Conservation (phyloP, 64 coral and sea anemone genomes). For the Porites lutea region DNA sequence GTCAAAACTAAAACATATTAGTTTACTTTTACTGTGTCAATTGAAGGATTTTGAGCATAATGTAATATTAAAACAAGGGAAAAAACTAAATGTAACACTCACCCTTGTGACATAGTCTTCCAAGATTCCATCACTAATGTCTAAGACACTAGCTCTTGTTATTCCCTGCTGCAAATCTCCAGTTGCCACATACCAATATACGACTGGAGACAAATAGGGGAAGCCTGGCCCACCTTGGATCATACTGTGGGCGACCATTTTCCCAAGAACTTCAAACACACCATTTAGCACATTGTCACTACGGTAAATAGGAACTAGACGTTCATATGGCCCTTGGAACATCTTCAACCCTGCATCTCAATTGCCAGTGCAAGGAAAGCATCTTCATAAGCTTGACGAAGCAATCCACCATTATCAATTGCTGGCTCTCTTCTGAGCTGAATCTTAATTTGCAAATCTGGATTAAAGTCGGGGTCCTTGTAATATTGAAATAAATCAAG, state of each 20-base stretch:
- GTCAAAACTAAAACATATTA: too few relatives aligned
- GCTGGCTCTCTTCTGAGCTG: slow-evolving; percentile 50
- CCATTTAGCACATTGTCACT: slow-evolving; percentile 57
- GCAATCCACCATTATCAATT: slow-evolving; percentile 57
- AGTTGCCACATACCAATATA: slow-evolving; percentile 45
- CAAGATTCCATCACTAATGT: slow-evolving; percentile 19
- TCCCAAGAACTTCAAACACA: slow-evolving; percentile 55
- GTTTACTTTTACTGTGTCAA: too few relatives aligned
- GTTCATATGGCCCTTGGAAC: slow-evolving; percentile 44
- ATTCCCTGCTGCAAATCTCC: slow-evolving; percentile 43
- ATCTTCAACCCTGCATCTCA: neutral
- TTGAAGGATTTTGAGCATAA: too few relatives aligned
- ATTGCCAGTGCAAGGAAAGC: slow-evolving; percentile 31
- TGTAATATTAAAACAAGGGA: too few relatives aligned
- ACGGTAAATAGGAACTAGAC: slow-evolving; percentile 55
- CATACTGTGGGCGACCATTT: slow-evolving; percentile 62
- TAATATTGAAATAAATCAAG: slow-evolving; percentile 42
- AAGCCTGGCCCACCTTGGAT: slow-evolving; percentile 58
- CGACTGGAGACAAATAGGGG: slow-evolving; percentile 46
- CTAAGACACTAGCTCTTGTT: slow-evolving; percentile 1
- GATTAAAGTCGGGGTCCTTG: slow-evolving; percentile 41
- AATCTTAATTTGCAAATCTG: neutral
- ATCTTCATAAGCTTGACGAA: slow-evolving; percentile 49
- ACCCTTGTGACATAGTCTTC: slow-evolving; percentile 48
- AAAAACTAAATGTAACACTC: slow-evolving; percentile 28